Evolutionary conservation across 1,140 invertebrate genomes (phyloP), one percentile per base, ranked within the genome.

Genomic region (Penaeus japonicus): DNA sequence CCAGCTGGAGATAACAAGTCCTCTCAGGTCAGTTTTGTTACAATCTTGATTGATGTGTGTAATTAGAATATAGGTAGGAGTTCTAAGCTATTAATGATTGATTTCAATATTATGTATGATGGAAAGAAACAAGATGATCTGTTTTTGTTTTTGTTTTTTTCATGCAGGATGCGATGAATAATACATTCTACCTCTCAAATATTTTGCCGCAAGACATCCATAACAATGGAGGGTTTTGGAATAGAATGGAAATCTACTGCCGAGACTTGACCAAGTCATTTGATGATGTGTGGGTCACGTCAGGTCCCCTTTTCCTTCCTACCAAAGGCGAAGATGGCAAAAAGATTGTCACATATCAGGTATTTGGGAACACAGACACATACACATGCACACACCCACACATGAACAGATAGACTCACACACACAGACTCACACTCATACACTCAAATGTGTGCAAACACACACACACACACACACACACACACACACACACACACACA

Each of bases 211-310:
- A 84, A 84, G 62, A 84, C 57, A 24, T 47, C 53, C 22, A 84
- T 2, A 84, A 84, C n/a, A 84, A 84, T 24, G 81, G 27, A 65
- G 81, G 81, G 4, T 84, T 84, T 84, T 84, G 81, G 81, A 84
- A 84, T 22, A 18, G 81, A 35, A 24, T 84, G 18, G 81, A 84
- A 39, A 84, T 84, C 22, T 84, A 24, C 59, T 84, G 59, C 59
- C 81, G 81, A n/a, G 81, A 84, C 81, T n/a, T 84, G 35, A 84
- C 81, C 0, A 18, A 47, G 30, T 39, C 12, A 3, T 84, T 47
- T 30, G n/a, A 35, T 2, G 81, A 84, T 53, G 81, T 84, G 10
- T 84, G 81, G 81, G 59, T 84, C 32, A 84, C 81, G n/a, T 84
- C 81, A 12, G 81, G 81, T 12, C 81, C 81, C n/a, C 81, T 84